These are phyloP conservation scores for Patella ulyssiponensis DNA, from an alignment of 2,888 invertebrate species.

Conservation along the genomic window DNA sequence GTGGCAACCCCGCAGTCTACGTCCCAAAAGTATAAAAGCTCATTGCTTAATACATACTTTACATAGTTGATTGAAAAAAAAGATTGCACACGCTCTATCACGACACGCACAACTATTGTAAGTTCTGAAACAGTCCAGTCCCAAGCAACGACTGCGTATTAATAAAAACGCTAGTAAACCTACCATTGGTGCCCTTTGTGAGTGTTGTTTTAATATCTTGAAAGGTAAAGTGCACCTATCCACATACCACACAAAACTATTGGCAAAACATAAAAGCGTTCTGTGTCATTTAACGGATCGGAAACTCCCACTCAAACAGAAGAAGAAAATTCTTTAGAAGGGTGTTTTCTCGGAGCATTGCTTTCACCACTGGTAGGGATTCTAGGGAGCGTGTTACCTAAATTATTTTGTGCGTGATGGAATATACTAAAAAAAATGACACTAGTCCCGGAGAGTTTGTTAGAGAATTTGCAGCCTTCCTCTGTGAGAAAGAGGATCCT, in stretches of 20 bases:
- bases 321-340: too few relatives aligned
- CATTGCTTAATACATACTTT: too few relatives aligned
- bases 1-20: constrained; percentile 10
- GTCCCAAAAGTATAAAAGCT: too few relatives aligned
- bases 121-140: neutral
- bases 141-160: neutral
- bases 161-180: neutral
- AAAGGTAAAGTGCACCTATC: constrained; percentile 20
- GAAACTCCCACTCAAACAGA: too few relatives aligned
- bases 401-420: neutral
- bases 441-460: neutral
- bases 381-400: neutral
- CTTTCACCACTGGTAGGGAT: neutral
- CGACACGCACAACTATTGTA: neutral
- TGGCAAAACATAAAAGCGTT: too few relatives aligned
- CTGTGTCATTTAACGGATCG: too few relatives aligned
- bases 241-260: too few relatives aligned
- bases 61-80: neutral
- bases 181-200: neutral
- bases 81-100: neutral
- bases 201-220: constrained; percentile 3
- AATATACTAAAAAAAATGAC: neutral
- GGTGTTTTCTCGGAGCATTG: constrained; percentile 10
- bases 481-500: neutral
- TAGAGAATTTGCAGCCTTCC: neutral